Evolutionary conservation across 2,888 invertebrate species (phyloP), one percentile per base, ranked within the genome.

Genomic region (Nasonovia ribisnigri): DNA sequence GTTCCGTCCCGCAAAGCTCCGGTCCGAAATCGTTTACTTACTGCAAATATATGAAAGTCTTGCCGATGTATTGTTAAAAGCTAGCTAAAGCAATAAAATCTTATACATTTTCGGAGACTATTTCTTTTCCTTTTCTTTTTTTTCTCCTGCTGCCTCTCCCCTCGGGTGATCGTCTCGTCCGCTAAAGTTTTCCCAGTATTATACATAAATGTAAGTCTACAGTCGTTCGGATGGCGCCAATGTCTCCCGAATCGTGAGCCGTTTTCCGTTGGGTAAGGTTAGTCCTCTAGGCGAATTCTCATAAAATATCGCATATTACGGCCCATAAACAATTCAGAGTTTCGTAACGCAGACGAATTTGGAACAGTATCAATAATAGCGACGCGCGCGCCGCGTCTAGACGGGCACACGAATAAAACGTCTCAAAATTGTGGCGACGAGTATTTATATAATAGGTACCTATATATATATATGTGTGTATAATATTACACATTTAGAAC

Each of bases 201-300:
- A 67, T 87, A 90, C 84, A 90, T 90, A 67, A 48, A 90, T 86
- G 77, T 60, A 46, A 84, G 93, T 93, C 90, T 90, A 90, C 86
- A 42, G 26, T 90, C 90, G 90, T 93, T 93, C 90, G 42, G 51
- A 60, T 93, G 93, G 93, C 93, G 93, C 93, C 93, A 90, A 90
- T 57, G 86, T n/a, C 48, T 90, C 77, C 88, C 77, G 67, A 92
- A 88, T 77, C 77, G 48, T 92, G 92, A 67, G 60, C 84, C 90
- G 90, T 90, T 90, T 90, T 93, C 93, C 90, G 93, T 93, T 93
- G 93, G 48, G 93, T 87, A 90, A 93, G 93, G 93, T 93, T 93
- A 93, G 90, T 90, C 57, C 20, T 93, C n/a, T 90, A 89, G 86
- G 51, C 51, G 60, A 87, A 51, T 51, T 42, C 67, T 87, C 87